These are phyloP conservation scores for Heliconius hortense DNA, from an alignment of 2,888 invertebrate species.

Conservation along the genomic window DNA sequence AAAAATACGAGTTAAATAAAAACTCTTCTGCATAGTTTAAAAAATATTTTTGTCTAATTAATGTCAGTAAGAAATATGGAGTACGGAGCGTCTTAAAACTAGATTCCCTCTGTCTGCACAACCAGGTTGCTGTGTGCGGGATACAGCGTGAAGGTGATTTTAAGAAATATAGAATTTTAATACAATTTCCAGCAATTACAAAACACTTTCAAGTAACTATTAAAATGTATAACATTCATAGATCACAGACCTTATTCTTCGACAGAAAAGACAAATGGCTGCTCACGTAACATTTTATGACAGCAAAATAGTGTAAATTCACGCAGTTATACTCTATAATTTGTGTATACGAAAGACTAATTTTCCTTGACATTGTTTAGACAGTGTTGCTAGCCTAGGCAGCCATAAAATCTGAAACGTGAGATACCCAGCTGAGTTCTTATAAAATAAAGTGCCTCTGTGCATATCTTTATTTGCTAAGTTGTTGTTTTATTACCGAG, in stretches of 20 bases:
- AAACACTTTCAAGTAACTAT: not conserved
- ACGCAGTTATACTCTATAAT: conserved; percentile 24
- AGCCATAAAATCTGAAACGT: conserved; percentile 65
- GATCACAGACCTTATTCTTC: conserved; percentile 10
- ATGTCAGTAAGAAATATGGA: not conserved
- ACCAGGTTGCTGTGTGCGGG: no score
- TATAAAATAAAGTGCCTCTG: conserved; percentile 62
- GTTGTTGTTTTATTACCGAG: conserved; percentile 52
- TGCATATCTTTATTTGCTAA: conserved; percentile 57
- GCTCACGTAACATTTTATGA: conserved; percentile 21
- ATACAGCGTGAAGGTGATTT: no score
- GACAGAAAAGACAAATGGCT: conserved; percentile 26
- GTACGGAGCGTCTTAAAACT: no score
- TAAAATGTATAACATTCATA: conserved; percentile 11
- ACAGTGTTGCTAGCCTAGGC: conserved; percentile 45
- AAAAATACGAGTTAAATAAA: not conserved
- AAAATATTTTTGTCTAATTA: not conserved
- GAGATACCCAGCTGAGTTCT: conserved; percentile 68
- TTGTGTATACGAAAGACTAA: conserved; percentile 32
- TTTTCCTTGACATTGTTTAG: conserved; percentile 27
- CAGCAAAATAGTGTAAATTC: conserved; percentile 25
- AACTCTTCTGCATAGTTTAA: not conserved
- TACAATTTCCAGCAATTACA: not conserved
- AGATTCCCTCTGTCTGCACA: no score
- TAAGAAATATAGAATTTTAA: not conserved